Evolutionary conservation across 2,888 invertebrate species (phyloP), one percentile per base, ranked within the genome.

Genomic region (Drosophila melanosoma): DNA sequence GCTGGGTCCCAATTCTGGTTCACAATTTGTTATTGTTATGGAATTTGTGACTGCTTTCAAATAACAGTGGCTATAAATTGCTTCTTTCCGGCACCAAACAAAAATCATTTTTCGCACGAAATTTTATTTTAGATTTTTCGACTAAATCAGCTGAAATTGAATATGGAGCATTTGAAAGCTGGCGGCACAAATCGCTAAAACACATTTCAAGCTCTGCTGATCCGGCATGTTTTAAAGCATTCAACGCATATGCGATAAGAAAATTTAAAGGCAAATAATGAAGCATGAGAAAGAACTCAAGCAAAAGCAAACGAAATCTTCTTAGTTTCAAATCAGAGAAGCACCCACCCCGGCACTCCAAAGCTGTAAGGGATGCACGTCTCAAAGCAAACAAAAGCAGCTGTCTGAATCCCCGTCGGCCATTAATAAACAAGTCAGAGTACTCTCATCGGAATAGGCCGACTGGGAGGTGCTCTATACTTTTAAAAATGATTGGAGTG

Each of bases 231-330:
- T 62, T 61, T 59, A 62, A 81, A 60, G 54, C 76, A 42, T 67
- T 54, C 33, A 45, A 79, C 72, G 72, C 80, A 82, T 76, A 79
- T 72, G 74, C 68, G 76, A 82, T 71, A 68, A 61, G 68, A 51
- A 70, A 64, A 68, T 73, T 79, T 45, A 63, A 52, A 53, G 45
- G 62, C 61, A 87, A 82, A 85, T 82, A 87, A 76, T n/a, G n/a
- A 52, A 35, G 33, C 76, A 65, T 68, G 82, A 79, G 79, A 26
- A 62, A 29, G 63, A 68, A 68, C 68, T 65, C 38, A 58, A 60
- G 70, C 70, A 69, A 67, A 83, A 79, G 82, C 76, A 85, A 83
- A 76, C 65, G 60, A 85, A 83, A 83, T 83, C 88, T 86, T 76
- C 83, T 83, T 88, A 85, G 59, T 58, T 65, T 69, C 38, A 42